Evolutionary conservation across 2,888 invertebrate species (phyloP).

Genomic region (Andricus curvator): DNA sequence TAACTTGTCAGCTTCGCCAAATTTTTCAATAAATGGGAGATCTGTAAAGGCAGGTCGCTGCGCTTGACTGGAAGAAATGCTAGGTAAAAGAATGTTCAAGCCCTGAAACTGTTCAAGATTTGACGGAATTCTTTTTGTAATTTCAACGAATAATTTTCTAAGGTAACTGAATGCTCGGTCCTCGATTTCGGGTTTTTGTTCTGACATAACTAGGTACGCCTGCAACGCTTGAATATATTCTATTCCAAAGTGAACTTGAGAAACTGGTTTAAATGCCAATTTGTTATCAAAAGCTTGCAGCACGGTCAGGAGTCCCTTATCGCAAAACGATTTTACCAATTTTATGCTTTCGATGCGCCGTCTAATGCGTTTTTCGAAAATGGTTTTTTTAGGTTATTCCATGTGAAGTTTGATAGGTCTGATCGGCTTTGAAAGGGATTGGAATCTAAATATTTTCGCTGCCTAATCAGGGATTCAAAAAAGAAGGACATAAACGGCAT

Average conservation of each 20-base stretch:
- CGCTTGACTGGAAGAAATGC: background rate
- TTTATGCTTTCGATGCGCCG: no score
- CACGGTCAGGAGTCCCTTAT: no score
- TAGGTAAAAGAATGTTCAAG: constrained; percentile 1
- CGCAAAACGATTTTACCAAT: no score
- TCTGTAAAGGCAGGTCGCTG: background rate
- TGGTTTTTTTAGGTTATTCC: no score
- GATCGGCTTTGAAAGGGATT: no score
- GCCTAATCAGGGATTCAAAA: no score
- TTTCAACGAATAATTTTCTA: background rate
- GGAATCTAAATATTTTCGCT: no score
- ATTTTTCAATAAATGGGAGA: background rate
- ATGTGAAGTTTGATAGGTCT: no score
- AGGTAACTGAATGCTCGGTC: background rate
- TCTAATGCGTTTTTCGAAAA: no score
- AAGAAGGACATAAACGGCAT: no score
- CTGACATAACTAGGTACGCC: background rate
- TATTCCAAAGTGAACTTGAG: background rate
- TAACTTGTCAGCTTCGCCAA: background rate
- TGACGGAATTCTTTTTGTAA: background rate
- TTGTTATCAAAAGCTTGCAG: no score
- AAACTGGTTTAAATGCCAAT: no score
- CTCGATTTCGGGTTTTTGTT: background rate
- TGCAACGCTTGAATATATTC: background rate
- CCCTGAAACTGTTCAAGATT: background rate